Percentiles rank a stretch among this genome's conserved stretches.
Conservation (phyloP, 2,113 vertebrate genomes). For the Ophthalmolycus amberensis region DNA sequence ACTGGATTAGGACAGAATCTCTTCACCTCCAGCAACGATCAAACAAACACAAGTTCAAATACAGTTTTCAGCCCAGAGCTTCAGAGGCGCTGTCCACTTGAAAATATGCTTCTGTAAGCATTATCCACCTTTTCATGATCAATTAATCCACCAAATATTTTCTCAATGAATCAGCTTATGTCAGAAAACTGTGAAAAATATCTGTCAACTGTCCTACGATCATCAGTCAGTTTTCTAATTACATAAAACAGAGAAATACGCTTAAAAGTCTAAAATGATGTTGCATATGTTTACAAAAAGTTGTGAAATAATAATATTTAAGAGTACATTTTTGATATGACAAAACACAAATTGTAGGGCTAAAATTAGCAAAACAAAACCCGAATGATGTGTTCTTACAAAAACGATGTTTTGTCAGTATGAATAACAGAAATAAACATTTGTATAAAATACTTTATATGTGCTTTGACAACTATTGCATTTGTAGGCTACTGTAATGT, state of each 20-base stretch:
- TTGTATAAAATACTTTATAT: neutral
- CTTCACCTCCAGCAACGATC: neutral
- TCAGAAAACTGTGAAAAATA: neutral
- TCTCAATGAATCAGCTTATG: too few relatives aligned
- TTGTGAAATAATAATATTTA: neutral
- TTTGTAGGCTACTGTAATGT: neutral
- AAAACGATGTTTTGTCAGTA: neutral
- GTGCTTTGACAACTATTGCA: neutral
- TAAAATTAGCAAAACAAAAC: neutral
- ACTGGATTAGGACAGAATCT: neutral
- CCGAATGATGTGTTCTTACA: neutral
- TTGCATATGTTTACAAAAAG: neutral
- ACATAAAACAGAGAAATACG: neutral
- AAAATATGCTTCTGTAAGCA: neutral
- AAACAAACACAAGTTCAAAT: too few relatives aligned
- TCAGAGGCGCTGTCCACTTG: neutral
- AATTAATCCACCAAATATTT: neutral
- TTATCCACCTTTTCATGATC: neutral
- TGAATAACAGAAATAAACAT: neutral
- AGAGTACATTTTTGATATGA: neutral
- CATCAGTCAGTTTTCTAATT: neutral
- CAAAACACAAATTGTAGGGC: neutral
- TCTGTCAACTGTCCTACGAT: neutral
- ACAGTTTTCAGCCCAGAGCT: neutral
- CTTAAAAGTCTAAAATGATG: neutral